Evolutionary conservation across 2,113 vertebrate species (phyloP), one percentile per base, ranked within the genome.

Genomic region (Rhinopithecus roxellana): DNA sequence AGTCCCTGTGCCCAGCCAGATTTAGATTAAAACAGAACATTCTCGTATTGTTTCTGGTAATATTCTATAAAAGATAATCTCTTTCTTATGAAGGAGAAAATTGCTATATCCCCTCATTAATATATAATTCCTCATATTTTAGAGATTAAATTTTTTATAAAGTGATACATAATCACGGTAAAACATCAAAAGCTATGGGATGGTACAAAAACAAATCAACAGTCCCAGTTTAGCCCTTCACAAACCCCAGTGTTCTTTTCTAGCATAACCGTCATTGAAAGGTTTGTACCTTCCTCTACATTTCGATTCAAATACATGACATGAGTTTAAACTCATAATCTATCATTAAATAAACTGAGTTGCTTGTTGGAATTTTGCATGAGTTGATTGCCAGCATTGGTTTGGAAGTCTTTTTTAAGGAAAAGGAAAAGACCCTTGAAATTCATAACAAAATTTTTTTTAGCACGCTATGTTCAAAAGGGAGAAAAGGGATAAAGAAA

Each of bases 91-190:
- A 80, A 94, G 70, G 16, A 35, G 1, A 93, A 52, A 52, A 81
- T 3, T 48, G 7, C 4, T 40, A 1, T 40, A 10, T 55, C 12
- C 10, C 10, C 10, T 83, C 23, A 18, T 87, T 38, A 83, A 88
- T 78, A 57, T 77, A 35, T 50, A 86, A 86, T 69, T 59, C 18
- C 38, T 88, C 7, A 13, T 43, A 83, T 94, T 83, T 86, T 88
- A 55, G 17, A 74, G 17, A 77, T 12, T 82, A 57, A 50, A 16
- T 35, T 75, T 87, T 82, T 43, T 52, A 48, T 40, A 52, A 72
- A 80, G 12, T 48, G 27, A 85, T 38, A 8, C n/a, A 20, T 18
- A 84, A 79, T 72, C 23, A 57, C 50, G 20, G 16, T 55, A 64
- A 84, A 95, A 84, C 6, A 59, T 75, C 16, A 77, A 70, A 93